Evolutionary conservation across 1,140 invertebrate species (phyloP).

Genomic region (Diabrotica virgifera): DNA sequence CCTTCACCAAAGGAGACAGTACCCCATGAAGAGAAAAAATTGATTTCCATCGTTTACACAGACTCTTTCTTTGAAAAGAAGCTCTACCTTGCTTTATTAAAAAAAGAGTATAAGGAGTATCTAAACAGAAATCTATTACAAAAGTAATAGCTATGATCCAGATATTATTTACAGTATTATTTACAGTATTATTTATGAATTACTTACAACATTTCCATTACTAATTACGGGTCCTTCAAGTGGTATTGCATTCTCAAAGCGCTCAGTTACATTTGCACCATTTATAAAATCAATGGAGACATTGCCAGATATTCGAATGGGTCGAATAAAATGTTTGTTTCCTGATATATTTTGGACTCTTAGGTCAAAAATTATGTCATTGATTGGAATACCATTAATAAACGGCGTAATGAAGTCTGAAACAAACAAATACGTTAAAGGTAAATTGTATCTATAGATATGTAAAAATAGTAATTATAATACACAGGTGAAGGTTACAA

Average conservation of each 20-base stretch:
- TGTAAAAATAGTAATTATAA: no score
- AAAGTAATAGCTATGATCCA: no score
- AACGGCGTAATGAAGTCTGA: constrained; percentile 25
- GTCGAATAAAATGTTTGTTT: constrained; percentile 33
- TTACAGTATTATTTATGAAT: neutral
- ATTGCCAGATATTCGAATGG: constrained; percentile 35
- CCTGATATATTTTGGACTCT: constrained; percentile 29
- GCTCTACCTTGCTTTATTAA: no score
- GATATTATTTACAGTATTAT: no score
- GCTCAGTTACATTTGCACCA: constrained; percentile 32
- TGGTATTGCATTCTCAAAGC: constrained; percentile 31
- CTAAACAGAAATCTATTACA: neutral
- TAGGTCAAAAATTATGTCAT: constrained; percentile 39
- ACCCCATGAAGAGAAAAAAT: no score
- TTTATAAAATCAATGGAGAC: constrained; percentile 33
- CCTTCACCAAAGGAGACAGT: no score
- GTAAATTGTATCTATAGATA: no score
- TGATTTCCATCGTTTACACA: no score
- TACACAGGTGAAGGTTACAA: no score
- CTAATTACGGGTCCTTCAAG: constrained; percentile 21
- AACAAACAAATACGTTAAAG: neutral
- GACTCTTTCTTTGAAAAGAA: no score
- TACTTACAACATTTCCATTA: constrained; percentile 34
- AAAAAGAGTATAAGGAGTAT: no score
- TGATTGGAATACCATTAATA: constrained; percentile 37